phyloP scores from a whole-genome alignment of 2,888 invertebrate genomes.

The Proisotoma minuta region DNA sequence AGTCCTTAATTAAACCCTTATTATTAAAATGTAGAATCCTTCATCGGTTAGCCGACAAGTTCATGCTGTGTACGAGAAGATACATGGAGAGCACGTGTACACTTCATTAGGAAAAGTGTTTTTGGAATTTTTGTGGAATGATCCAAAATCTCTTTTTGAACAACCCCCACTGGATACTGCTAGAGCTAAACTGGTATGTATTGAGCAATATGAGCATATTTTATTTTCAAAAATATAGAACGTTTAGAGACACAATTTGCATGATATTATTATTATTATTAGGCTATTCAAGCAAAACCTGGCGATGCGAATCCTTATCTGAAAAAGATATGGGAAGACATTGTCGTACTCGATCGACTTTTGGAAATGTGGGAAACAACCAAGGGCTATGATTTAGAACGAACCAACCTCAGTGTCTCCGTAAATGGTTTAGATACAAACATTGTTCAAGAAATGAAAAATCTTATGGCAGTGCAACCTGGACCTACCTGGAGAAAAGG shows the following conservation, averaged over 20 bases:
- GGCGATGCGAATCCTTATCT: constrained; percentile 44
- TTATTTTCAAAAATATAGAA: no score
- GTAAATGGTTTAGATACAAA: not conserved
- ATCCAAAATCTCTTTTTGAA: constrained; percentile 35
- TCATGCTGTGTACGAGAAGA: constrained; percentile 46
- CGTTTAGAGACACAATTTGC: no score
- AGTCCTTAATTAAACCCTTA: not conserved
- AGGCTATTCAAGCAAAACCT: constrained; percentile 38
- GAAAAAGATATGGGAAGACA: constrained; percentile 38
- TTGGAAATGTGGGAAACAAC: constrained; percentile 20
- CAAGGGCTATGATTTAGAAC: not conserved
- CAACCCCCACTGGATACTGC: constrained; percentile 31
- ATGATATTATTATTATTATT: constrained; percentile 3
- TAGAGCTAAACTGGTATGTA: constrained; percentile 30
- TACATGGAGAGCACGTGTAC: constrained; percentile 37
- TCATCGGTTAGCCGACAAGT: constrained; percentile 24
- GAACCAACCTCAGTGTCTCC: not conserved
- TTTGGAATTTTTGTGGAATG: constrained; percentile 41
- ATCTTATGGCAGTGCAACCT: constrained; percentile 24
- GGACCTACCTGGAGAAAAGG: constrained; percentile 32
- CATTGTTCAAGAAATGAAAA: not conserved
- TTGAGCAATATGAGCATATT: no score
- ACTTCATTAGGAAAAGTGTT: constrained; percentile 41
- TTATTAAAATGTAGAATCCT: constrained; percentile 2
- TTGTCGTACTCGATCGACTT: constrained; percentile 29